Conservation (phyloP, 1,140 invertebrate genomes). For the Pogonomyrmex barbatus region DNA sequence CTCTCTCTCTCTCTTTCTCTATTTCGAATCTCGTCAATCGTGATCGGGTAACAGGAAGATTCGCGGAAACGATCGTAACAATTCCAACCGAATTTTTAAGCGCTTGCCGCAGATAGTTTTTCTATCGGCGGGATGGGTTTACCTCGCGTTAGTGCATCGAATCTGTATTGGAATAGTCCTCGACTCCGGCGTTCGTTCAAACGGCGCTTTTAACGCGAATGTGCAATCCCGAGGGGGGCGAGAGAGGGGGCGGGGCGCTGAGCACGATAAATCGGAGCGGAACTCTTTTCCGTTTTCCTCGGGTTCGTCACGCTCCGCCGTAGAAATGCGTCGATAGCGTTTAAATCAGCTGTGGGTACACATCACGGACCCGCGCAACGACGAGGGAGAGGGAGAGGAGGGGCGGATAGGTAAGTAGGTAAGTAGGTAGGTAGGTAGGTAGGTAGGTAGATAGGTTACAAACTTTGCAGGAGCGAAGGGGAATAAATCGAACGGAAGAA, state of each 20-base stretch:
- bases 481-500: conserved; percentile 47
- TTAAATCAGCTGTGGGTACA: conserved; percentile 28
- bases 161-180: conserved; percentile 36
- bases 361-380: not conserved
- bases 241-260: not conserved
- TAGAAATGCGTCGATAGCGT: conserved; percentile 56
- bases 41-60: not conserved
- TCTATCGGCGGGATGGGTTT: conserved; percentile 8
- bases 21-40: not conserved
- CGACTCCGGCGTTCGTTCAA: conserved; percentile 25
- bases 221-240: conserved; percentile 24
- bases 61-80: conserved; percentile 1
- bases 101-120: not conserved
- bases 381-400: not conserved
- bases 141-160: conserved; percentile 25
- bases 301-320: not conserved
- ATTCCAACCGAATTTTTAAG: conserved; percentile 9
- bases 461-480: conserved; percentile 22
- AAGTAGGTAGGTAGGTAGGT: not conserved
- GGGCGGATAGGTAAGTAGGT: not conserved
- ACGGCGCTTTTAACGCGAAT: conserved; percentile 53
- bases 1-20: not conserved
- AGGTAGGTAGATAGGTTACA: conserved; percentile 26
- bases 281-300: conserved; percentile 36
- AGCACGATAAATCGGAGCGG: conserved; percentile 32